phyloP scores from a whole-genome alignment of 2,113 vertebrate genomes.

The Numida meleagris region DNA sequence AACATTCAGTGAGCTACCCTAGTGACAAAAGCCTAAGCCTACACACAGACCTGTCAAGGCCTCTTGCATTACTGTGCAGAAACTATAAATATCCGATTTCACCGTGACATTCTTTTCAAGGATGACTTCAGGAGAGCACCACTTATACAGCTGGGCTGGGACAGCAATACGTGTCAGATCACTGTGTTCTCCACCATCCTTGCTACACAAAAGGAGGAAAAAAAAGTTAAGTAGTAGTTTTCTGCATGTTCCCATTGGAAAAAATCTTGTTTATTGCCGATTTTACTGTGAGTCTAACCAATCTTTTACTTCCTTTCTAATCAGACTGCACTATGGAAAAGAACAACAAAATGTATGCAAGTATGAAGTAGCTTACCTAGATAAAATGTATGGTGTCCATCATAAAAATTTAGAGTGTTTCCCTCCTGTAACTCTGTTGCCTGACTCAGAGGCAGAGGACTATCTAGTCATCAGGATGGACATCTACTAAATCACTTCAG shows the following conservation, averaged over 20 bases:
- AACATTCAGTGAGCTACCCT: not conserved
- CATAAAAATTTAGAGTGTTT: not conserved
- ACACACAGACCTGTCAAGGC: constrained; percentile 76
- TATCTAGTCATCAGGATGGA: not conserved
- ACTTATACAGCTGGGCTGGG: constrained; percentile 76
- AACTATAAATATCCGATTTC: constrained; percentile 79
- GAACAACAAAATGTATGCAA: not conserved
- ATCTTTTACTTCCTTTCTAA: not conserved
- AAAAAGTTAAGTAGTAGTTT: not conserved
- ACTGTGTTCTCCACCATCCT: constrained; percentile 61
- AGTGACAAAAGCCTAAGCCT: not conserved
- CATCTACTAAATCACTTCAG: not conserved
- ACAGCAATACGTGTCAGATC: constrained; percentile 74
- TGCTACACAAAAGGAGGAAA: constrained; percentile 60
- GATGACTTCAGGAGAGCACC: constrained; percentile 82
- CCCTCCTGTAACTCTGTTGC: not conserved
- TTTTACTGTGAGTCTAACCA: not conserved
- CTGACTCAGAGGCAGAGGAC: not conserved
- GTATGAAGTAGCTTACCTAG: not conserved
- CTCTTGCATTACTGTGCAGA: constrained; percentile 80
- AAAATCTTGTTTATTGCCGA: not conserved
- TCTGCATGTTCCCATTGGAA: not conserved
- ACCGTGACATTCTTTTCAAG: constrained; percentile 53
- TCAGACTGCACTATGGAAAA: not conserved
- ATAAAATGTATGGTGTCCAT: not conserved